Evolutionary conservation across 2,797 vertebrate species (phyloP), one percentile per base, ranked within the genome.

Genomic region (Cichlasoma orientale): DNA sequence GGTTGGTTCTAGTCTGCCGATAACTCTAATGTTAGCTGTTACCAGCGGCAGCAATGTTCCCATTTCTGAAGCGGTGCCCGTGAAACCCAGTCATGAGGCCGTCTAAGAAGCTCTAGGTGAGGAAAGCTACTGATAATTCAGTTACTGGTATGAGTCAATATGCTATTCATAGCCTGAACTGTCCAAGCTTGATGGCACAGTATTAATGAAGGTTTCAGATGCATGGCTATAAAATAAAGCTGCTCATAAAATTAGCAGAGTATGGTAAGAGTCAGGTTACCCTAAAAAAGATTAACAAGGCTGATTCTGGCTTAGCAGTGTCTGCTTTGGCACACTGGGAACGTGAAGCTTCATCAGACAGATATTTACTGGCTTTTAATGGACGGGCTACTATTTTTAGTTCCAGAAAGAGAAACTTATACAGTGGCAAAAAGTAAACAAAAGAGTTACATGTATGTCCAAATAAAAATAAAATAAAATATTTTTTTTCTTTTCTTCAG

Each of bases 21-120:
- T 74, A 77, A 73, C 71, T 50, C 77, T n/a, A 50, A 84, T 79
- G 85, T 90, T 77, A 85, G 86, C 63, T 72, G 47, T 74, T 75
- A 77, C 38, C 61, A 53, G 59, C 69, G 44, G 56, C 50, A 59
- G 68, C 66, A 58, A 72, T 47, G 58, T 73, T 77, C 23, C 72
- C 74, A 84, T 87, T 77, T 86, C 74, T 84, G 84, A 79, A 80
- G 52, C 59, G 82, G 11, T 69, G 77, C 53, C 72, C 31, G 18
- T 84, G 74, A 68, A 81, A 58, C 12, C 16, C 19, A 25, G 66
- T 78, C 63, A 86, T 11, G 41, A 68, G 84, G 82, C 70, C 10
- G 23, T 18, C 54, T 58, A 7, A 61, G 56, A 79, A 52, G 73
- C 50, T 70, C 3, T 5, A 21, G 68, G 56, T 57, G 70, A 78